A percentile compares a stretch with the other conserved stretches of the same genome.
phyloP scores from a whole-genome alignment of 1,140 invertebrate species.

The Anadara kagoshimensis region DNA sequence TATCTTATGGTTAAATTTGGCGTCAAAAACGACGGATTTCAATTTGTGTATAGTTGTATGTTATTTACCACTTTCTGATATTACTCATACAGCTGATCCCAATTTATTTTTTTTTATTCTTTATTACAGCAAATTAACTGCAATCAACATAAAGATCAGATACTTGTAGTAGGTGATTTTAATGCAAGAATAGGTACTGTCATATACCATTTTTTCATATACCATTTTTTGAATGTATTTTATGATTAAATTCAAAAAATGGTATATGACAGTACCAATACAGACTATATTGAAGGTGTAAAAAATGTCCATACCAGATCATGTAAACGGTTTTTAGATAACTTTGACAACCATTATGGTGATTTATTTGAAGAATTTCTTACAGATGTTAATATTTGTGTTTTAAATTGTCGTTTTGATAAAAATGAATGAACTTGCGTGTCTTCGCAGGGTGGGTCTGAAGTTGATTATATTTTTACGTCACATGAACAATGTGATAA shows the following conservation, averaged over 20 bases:
- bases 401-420: conserved; percentile 17
- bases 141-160: conserved; percentile 5
- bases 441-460: conserved; percentile 15
- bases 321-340: not conserved
- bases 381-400: conserved; percentile 11
- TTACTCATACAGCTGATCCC: not conserved
- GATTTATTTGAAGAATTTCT: conserved; percentile 20
- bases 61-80: conserved; percentile 31
- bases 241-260: too few species aligned
- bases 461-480: conserved; percentile 17
- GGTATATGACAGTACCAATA: too few species aligned
- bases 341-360: not conserved
- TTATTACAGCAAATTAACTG: too few species aligned
- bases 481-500: not conserved
- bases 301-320: conserved; percentile 12
- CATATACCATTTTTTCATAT: too few species aligned
- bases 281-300: conserved; percentile 16
- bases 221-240: too few species aligned
- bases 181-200: conserved; percentile 36
- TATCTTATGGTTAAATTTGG: conserved; percentile 37
- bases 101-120: conserved; percentile 31
- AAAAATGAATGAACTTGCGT: conserved; percentile 6
- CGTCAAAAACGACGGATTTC: conserved; percentile 13
- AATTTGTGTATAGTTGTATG: conserved; percentile 24
- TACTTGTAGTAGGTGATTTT: conserved; percentile 29